Base-by-base conservation (phyloP, 1,140 invertebrate species). In the Drosophila kikkawai region DNA sequence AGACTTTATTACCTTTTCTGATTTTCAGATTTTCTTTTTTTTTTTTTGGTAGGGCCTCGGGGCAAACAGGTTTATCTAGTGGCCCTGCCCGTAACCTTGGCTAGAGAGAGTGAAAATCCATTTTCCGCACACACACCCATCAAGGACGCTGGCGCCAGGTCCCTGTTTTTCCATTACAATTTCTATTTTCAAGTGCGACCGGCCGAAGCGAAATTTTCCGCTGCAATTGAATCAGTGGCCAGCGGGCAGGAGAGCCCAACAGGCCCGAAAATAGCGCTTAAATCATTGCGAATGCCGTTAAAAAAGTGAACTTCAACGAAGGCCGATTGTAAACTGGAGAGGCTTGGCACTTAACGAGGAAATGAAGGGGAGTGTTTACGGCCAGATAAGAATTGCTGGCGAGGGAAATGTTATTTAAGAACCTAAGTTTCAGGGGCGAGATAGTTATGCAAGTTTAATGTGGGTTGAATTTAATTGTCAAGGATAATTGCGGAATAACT, bases 11-110 rank as follows among this genome's bases (percentile, higher is more conserved):
- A 37, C 57, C 57, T 41, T 39, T 39, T 39, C 19, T 15, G 34
- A 55, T 39, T 39, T 39, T 56, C 11, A 4, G 22, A 32, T 47
- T 69, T 50, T n/a, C 4, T 2, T 41, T 13, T 57, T 36, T 57
- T 42, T 66, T 51, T 39, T 3, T 19, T 26, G 22, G n/a, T 0
- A 19, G 29, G 29, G 1, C 39, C 32, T 64, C 17, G 39, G 50
- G 12, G 7, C 50, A 68, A 48, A 66, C 44, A 32, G 44, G 45
- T 59, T 58, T 77, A 77, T 77, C 64, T 42, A 26, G 39, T 55
- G 56, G 74, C 56, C 64, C 53, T 78, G 75, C 32, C 74, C 74
- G 22, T 78, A 68, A 68, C 75, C 74, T 78, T 78, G 50, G 26
- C 44, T 37, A 51, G 26, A 36, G 74, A 77, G 36, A 39, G 53